Evolutionary conservation across 2,797 vertebrate species (phyloP), one percentile per base, ranked within the genome.

Genomic region (Lacerta viridis): DNA sequence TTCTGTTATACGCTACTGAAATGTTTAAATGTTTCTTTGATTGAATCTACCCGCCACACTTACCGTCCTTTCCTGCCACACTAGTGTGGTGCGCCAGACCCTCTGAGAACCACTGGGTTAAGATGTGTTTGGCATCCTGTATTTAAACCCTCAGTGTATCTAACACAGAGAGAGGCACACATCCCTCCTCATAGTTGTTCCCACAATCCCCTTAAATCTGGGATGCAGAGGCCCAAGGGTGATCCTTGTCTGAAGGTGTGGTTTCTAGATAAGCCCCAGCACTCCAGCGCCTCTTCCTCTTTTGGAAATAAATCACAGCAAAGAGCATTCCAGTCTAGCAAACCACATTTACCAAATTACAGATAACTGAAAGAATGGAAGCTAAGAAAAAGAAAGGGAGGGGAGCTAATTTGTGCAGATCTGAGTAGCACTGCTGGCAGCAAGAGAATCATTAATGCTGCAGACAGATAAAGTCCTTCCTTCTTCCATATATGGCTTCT

Each of bases 311-410:
- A 33, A 33, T 82, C 69, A 75, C 4, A 4, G 69, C 25, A 81
- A 36, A 74, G 59, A 61, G 69, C 33, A 3, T 33, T 43, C 20
- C 59, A 43, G 39, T 74, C 59, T 64, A 46, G 20, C 36, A 46
- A 87, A 74, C 55, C 27, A 3, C 86, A 41, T 33, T 82, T 61
- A 4, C 71, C 71, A 41, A 66, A 74, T 82, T 75, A 75, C 20
- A 46, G 69, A 61, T 33, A 74, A 20, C 71, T 85, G 83, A 76
- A 75, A 85, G 72, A 85, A 85, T 41, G 61, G 33, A 76, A 64
- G 6, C 33, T 75, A 71, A 61, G 6, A 41, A 64, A 7, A 76
- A 81, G 15, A 64, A 61, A 13, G 79, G 1, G 13, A 8, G 1
- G 36, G 27, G 25, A 66, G 13, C 84, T 77, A 77, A 75, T 85